Conservation (phyloP, 2,888 invertebrate species). For the Caradrina kadenii region DNA sequence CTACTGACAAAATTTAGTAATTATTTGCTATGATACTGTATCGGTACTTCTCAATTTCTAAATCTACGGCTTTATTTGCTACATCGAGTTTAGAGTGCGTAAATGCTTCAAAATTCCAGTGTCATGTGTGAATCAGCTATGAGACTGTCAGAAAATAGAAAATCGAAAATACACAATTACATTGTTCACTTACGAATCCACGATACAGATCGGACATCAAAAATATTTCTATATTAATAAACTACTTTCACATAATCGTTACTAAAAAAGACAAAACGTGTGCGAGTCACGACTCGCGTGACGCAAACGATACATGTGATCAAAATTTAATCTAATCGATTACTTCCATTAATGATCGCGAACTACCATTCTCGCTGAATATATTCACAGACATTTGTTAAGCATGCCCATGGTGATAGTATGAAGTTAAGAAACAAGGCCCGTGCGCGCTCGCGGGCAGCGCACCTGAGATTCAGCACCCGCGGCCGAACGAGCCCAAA, state of each 20-base stretch:
- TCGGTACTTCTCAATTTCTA: slow-evolving; percentile 88
- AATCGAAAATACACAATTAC: slow-evolving; percentile 84
- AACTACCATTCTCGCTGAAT: slow-evolving; percentile 69
- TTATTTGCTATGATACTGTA: slow-evolving; percentile 88
- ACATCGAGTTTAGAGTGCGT: slow-evolving; percentile 86
- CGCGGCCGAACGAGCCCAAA: slow-evolving; percentile 65
- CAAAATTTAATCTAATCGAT: slow-evolving; percentile 78
- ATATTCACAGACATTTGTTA: slow-evolving; percentile 67
- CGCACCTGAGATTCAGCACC: slow-evolving; percentile 86
- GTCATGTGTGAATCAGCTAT: slow-evolving; percentile 80
- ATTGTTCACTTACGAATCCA: slow-evolving; percentile 83
- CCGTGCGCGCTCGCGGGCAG: slow-evolving; percentile 68
- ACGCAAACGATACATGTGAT: slow-evolving; percentile 76
- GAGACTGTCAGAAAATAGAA: slow-evolving; percentile 83
- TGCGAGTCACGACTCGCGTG: slow-evolving; percentile 74
- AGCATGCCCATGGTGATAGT: slow-evolving; percentile 62
- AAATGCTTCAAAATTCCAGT: slow-evolving; percentile 88
- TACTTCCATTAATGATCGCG: slow-evolving; percentile 69
- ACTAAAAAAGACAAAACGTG: slow-evolving; percentile 80
- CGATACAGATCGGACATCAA: slow-evolving; percentile 89
- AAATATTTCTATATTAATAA: slow-evolving; percentile 87
- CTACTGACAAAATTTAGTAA: slow-evolving; percentile 88
- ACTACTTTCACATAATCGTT: slow-evolving; percentile 85
- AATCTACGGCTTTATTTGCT: slow-evolving; percentile 85
- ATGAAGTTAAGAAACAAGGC: slow-evolving; percentile 62